Conservation (phyloP, 1,140 invertebrate species). For the Dysdera silvatica region DNA sequence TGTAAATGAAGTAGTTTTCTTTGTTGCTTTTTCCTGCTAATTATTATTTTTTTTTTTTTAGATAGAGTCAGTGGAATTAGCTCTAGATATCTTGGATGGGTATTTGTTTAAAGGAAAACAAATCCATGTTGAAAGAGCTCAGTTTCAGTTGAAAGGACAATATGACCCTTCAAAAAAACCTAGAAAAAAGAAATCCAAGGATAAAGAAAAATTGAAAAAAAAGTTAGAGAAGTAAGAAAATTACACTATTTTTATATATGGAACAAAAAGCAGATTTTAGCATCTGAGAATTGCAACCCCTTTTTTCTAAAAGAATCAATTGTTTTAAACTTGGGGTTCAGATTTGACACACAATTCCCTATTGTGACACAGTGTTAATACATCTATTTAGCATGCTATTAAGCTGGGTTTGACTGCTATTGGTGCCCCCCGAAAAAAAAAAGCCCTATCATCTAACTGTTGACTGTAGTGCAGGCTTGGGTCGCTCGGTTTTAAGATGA, state of each 20-base stretch:
- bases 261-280: not conserved
- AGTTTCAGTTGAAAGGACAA: constrained; percentile 89
- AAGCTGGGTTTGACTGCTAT: too few species aligned
- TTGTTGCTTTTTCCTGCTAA: constrained; percentile 8
- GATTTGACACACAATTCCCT: too few species aligned
- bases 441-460: too few species aligned
- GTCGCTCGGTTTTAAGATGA: too few species aligned
- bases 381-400: too few species aligned
- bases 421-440: too few species aligned
- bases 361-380: too few species aligned
- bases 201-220: constrained; percentile 83
- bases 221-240: constrained; percentile 75
- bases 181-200: constrained; percentile 66
- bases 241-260: not conserved
- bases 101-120: constrained; percentile 61
- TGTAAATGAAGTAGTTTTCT: not conserved
- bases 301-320: not conserved
- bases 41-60: constrained; percentile 42
- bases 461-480: too few species aligned
- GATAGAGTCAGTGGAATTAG: constrained; percentile 89
- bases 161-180: constrained; percentile 92
- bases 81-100: constrained; percentile 86
- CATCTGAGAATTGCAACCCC: not conserved
- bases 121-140: constrained; percentile 77
- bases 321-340: too few species aligned